Evolutionary conservation across 2,113 vertebrate genomes (phyloP), one percentile per base, ranked within the genome.

Genomic region (Entomyzon cyanotis): DNA sequence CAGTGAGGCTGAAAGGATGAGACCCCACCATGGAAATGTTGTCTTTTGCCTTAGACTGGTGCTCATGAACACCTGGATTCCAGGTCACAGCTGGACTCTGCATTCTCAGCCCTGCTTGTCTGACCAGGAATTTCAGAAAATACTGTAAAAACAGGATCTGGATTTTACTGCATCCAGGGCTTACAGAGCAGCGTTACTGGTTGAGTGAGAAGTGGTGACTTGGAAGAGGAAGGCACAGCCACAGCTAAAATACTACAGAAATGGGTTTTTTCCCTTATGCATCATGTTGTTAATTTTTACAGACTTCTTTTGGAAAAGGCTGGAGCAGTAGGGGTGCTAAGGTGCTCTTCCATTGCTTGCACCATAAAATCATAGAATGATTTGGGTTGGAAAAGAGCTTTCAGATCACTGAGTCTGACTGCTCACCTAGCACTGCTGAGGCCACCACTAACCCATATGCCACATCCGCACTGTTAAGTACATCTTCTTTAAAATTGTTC

Each of bases 371-470:
- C 18, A 62, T 15, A 62, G 21, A 69, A 42, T 63, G 35, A 63
- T 23, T 90, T 63, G 31, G 22, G 21, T 31, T 23, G 35, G 27
- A 70, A 69, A 84, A 77, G 30, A 76, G 12, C 10, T 76, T 76
- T 55, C 70, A 77, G 31, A 56, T 63, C 41, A 49, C 31, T 0
- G 0, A 77, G 22, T 63, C 8, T 1, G 3, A 62, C 21, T 55
- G 49, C 47, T 69, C 25, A 83, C 12, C 12, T 27, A 70, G 87
- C 22, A 49, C 31, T 49, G 49, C 31, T 2, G 8, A 83, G 56
- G 35, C 56, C 25, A 70, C 42, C 27, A 63, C 31, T 42, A 42
- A 70, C 8, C 49, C 56, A 84, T 0, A 0, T 33, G 27, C 41
- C 35, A 77, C 31, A 69, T 49, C 22, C 49, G 50, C 15, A 37